Percentiles rank a stretch among this genome's conserved stretches.
Conservation (phyloP, 1,140 invertebrate species). For the Neodiprion pinetum region DNA sequence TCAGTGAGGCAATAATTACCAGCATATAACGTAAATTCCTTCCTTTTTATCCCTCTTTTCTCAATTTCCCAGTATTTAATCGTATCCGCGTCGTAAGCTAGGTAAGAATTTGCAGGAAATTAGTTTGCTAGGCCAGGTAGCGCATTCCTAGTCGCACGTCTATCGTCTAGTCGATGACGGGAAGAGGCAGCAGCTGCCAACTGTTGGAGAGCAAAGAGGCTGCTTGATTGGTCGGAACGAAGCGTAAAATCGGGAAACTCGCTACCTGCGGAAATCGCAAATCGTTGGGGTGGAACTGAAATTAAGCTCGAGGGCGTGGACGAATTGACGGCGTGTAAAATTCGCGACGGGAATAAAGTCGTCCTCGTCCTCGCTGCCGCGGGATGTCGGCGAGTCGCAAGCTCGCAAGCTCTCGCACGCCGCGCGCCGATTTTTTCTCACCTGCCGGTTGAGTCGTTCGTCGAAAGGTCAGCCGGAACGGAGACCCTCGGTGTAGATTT, state of each 20-base stretch:
- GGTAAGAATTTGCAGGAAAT: too few relatives aligned
- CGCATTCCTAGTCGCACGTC: not conserved
- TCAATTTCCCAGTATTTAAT: not conserved
- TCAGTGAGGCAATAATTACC: too few relatives aligned
- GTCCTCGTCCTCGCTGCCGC: too few relatives aligned
- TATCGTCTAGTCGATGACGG: not conserved
- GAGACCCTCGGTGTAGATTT: not conserved
- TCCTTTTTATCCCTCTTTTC: not conserved
- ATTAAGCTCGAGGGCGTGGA: too few relatives aligned
- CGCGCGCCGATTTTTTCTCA: too few relatives aligned
- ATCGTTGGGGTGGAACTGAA: too few relatives aligned
- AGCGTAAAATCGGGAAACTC: not conserved
- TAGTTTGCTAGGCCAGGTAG: not conserved
- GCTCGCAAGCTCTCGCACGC: too few relatives aligned
- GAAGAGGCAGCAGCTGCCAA: not conserved
- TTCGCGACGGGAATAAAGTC: too few relatives aligned
- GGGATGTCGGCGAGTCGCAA: too few relatives aligned
- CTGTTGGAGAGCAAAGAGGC: not conserved
- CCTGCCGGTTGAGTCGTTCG: not conserved
- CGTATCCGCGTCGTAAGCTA: too few relatives aligned
- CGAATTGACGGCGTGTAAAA: too few relatives aligned
- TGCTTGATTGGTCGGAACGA: not conserved
- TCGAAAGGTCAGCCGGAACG: not conserved
- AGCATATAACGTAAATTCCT: not conserved
- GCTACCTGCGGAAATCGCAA: too few relatives aligned